Percentiles rank a stretch among this genome's conserved stretches.
Evolutionary conservation across 1,140 invertebrate species (phyloP).

Genomic region (Penaeus indicus): DNA sequence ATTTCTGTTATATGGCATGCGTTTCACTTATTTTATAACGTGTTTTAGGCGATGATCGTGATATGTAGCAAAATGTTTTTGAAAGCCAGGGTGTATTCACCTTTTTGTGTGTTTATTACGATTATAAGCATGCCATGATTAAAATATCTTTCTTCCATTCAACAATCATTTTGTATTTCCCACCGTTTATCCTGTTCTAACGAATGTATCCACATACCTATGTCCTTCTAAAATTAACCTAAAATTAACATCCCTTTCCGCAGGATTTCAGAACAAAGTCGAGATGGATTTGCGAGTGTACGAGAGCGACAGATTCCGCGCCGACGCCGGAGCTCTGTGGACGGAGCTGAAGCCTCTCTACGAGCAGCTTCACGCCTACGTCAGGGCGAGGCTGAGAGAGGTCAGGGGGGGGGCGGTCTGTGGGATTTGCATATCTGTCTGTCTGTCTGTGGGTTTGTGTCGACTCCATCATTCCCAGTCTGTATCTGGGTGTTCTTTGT

Average conservation of each 20-base stretch:
- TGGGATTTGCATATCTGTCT: background rate
- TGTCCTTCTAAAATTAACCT: background rate
- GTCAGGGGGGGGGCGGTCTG: conserved; percentile 72
- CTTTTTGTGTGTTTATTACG: no score
- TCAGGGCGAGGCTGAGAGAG: conserved; percentile 85
- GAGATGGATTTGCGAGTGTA: conserved; percentile 88
- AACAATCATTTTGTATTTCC: no score
- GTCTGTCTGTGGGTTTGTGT: background rate
- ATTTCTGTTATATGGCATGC: no score
- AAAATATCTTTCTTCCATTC: no score
- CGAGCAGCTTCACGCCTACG: conserved; percentile 88
- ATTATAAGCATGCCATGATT: no score
- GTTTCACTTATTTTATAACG: no score
- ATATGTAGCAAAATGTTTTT: no score
- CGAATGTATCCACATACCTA: background rate
- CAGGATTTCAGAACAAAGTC: conserved; percentile 84
- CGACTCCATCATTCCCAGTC: no score
- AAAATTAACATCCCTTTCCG: background rate
- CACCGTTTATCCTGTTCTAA: no score
- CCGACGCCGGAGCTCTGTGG: conserved; percentile 85
- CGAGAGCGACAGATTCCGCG: conserved; percentile 79
- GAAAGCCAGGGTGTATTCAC: no score
- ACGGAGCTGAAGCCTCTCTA: conserved; percentile 86
- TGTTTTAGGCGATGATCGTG: no score
- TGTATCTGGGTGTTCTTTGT: no score